phyloP scores from a whole-genome alignment of 2,797 vertebrate genomes.

The Melanogrammus aeglefinus region DNA sequence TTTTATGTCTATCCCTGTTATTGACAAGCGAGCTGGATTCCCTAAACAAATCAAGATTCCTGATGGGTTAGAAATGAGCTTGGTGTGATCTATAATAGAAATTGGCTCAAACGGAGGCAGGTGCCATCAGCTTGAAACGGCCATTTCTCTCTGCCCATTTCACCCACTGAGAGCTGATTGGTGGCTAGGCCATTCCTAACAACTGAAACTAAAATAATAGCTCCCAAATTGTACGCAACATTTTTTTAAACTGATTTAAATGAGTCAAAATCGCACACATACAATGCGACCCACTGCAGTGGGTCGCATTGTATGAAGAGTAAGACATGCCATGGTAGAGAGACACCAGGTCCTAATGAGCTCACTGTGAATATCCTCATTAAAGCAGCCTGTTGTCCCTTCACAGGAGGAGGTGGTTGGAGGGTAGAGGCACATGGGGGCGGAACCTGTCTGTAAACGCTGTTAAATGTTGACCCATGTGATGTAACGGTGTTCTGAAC shows the following conservation, averaged over 20 bases:
- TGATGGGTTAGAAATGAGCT: no score
- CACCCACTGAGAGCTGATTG: no score
- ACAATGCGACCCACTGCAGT: background rate
- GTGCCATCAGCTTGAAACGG: no score
- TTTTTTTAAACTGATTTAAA: background rate
- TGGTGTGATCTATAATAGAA: no score
- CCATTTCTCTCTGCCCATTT: no score
- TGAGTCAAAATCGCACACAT: background rate
- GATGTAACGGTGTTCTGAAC: background rate
- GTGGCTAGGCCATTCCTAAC: background rate
- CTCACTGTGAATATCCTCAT: background rate
- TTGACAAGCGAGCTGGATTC: background rate
- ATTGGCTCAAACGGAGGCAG: no score
- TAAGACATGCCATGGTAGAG: background rate
- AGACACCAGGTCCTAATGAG: background rate
- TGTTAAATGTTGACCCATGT: background rate
- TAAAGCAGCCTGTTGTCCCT: background rate
- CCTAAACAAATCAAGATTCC: no score
- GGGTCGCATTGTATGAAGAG: background rate
- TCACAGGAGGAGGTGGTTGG: background rate
- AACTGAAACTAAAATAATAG: background rate
- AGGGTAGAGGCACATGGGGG: background rate
- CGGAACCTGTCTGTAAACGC: background rate
- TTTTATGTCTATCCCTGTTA: background rate
- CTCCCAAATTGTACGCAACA: no score